Evolutionary conservation across 1,140 invertebrate species (phyloP), one percentile per base, ranked within the genome.

Genomic region (Tetramorium parvispinum): DNA sequence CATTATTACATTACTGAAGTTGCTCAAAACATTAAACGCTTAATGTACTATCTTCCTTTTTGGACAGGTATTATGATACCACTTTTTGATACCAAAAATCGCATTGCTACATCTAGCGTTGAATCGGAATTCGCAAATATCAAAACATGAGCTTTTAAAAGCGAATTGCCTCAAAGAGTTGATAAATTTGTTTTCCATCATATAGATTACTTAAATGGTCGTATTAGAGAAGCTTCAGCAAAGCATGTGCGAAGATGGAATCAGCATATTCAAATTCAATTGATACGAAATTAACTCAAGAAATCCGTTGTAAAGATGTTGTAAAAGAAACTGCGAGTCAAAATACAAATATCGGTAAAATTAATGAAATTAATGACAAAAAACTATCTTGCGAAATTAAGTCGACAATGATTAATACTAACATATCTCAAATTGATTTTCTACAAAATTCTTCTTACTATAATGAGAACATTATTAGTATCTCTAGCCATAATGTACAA

Each of bases 21-120:
- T n/a, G 65, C 40, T 5, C 4, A 68, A 68, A 68, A 24, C 13
- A 46, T 68, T 10, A 46, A 24, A 46, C 18, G 21, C 10, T 24
- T 68, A 68, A 68, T 68, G 21, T 24, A 13, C 5, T 46, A 46
- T 68, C n/a, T 68, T 46, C 65, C 40, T 46, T n/a, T 68, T 43
- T 68, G 65, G 40, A 46, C 65, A 5, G 65, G 65, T 68, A 46
- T 68, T 6, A 24, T 68, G 65, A 68, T 68, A 68, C 32, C 18
- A 4, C 21, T 40, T 65, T 65, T 21, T 65, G 63, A 37, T 1
- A 65, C 2, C 21, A 8, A n/a, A 10, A 10, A 65, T 40, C 32
- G 32, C 7, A 8, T 65, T 65, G 63, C 18, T n/a, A 65, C 63
- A n/a, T 65, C 32, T 21, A 65, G 63, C 18, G 32, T 65, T 65